Evolutionary conservation across 2,797 vertebrate species (phyloP).

Genomic region (Geotrypetes seraphini): DNA sequence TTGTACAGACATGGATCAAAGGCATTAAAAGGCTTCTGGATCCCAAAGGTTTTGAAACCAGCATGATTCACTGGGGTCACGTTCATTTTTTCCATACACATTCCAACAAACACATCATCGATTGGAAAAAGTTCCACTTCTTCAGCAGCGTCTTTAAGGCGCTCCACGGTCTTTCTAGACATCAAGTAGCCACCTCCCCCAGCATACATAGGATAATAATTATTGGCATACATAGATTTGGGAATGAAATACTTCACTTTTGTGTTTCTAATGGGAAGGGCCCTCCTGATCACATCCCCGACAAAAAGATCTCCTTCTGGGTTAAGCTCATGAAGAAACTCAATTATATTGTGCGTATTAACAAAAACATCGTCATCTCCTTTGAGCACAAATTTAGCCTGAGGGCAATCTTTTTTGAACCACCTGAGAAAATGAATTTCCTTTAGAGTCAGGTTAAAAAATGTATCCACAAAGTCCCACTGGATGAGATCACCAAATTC

Average conservation of each 20-base stretch:
- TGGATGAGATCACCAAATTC: constrained; percentile 56
- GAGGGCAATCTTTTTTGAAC: constrained; percentile 39
- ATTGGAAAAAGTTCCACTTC: constrained; percentile 55
- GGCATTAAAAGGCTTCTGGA: constrained; percentile 40
- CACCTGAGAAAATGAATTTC: constrained; percentile 61
- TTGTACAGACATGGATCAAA: constrained; percentile 57
- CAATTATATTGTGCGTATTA: constrained; percentile 52
- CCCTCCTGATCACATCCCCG: constrained; percentile 49
- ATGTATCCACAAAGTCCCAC: constrained; percentile 59
- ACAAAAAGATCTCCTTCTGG: constrained; percentile 47
- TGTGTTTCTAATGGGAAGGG: constrained; percentile 51
- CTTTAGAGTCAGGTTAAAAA: constrained; percentile 66
- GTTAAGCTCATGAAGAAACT: constrained; percentile 45
- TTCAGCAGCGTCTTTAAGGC: constrained; percentile 33
- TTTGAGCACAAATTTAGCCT: constrained; percentile 46
- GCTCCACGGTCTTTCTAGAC: constrained; percentile 44
- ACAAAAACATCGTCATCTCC: constrained; percentile 62
- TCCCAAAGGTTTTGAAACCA: constrained; percentile 64
- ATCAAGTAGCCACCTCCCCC: constrained; percentile 60
- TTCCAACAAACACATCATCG: constrained; percentile 63
- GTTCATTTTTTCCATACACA: constrained; percentile 55
- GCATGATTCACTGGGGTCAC: constrained; percentile 43
- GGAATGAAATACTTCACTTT: constrained; percentile 61
- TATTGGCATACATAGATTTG: constrained; percentile 40
- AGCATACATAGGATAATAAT: constrained; percentile 52